phyloP scores from a whole-genome alignment of 2,797 vertebrate species.

The Squalus acanthias region DNA sequence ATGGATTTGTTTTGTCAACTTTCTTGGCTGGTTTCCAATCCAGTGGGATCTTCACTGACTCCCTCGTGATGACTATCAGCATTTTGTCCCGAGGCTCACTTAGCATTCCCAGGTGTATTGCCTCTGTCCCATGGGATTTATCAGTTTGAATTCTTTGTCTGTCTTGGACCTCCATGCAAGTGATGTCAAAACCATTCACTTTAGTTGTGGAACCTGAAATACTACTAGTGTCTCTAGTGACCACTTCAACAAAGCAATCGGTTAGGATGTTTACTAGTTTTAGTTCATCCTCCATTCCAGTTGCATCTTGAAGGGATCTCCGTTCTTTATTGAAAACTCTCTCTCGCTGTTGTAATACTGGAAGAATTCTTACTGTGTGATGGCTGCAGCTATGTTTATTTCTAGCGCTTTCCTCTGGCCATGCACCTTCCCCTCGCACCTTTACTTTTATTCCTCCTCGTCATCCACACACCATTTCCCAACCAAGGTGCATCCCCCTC shows the following conservation, averaged over 20 bases:
- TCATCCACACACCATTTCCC: background rate
- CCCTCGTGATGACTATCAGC: too few species aligned
- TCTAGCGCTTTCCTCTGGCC: background rate
- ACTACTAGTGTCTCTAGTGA: background rate
- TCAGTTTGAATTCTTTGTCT: background rate
- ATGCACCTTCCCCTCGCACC: background rate
- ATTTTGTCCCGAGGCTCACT: too few species aligned
- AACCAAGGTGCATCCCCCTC: background rate
- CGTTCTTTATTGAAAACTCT: too few species aligned
- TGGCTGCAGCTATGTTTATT: background rate
- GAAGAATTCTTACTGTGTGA: background rate
- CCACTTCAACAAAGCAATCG: background rate
- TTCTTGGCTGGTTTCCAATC: background rate
- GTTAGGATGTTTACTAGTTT: too few species aligned
- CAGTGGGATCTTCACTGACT: background rate
- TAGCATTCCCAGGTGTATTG: background rate
- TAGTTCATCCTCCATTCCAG: too few species aligned
- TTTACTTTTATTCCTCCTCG: background rate
- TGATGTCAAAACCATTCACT: background rate
- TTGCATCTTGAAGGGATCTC: too few species aligned
- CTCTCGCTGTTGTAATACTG: too few species aligned
- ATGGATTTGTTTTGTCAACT: background rate
- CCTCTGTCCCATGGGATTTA: background rate
- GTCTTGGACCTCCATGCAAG: background rate
- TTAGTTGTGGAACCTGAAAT: background rate